Base-by-base conservation (phyloP, 2,113 vertebrate species). In the Chloebia gouldiae region DNA sequence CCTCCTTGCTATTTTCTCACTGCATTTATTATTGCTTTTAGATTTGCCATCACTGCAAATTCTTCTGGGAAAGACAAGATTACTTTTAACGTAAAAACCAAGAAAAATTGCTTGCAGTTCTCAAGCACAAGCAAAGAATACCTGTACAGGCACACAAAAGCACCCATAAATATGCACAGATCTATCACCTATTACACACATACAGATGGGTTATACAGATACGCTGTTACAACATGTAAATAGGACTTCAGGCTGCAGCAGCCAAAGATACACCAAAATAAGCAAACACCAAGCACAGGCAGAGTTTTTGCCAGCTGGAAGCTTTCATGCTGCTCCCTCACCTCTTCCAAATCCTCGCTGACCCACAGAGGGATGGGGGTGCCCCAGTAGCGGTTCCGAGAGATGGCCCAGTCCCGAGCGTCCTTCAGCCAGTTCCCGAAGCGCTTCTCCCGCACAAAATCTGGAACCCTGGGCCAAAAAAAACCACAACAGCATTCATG, bases 371-470 rank as follows among this genome's bases (percentile, higher is more conserved):
- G 99, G 91, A 99, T 99, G 4, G 99, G 99, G 4, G 99, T 99
- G 15, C 99, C 99, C 99, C 99, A 99, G 97, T 99, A 99, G 31
- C 99, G 98, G 97, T 99, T 99, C 84, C 99, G 98, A 20, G 99
- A 99, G 95, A 99, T 96, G 16, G 99, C 99, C 99, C 99, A 99
- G 89, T 99, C 99, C 1, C 98, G 98, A 5, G 99, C 99, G 1
- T 99, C 99, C 96, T 98, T 99, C 51, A 99, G 98, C 99, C 99
- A 99, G 97, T 99, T 99, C 59, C 99, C 99, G 86, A 99, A 99
- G 56, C 99, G 98, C 93, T 99, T 99, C 96, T 99, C 99, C 84
- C 97, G 82, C 70, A 99, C 99, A 71, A 99, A 99, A 80, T 99
- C 99, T 22, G 99, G 99, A 65, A 99, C 98, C 99, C 99, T 99